Percentiles rank a stretch among this genome's conserved stretches.
These are phyloP conservation scores for Climacteris rufus DNA, from an alignment of 2,113 vertebrate genomes.

Conservation along the genomic window DNA sequence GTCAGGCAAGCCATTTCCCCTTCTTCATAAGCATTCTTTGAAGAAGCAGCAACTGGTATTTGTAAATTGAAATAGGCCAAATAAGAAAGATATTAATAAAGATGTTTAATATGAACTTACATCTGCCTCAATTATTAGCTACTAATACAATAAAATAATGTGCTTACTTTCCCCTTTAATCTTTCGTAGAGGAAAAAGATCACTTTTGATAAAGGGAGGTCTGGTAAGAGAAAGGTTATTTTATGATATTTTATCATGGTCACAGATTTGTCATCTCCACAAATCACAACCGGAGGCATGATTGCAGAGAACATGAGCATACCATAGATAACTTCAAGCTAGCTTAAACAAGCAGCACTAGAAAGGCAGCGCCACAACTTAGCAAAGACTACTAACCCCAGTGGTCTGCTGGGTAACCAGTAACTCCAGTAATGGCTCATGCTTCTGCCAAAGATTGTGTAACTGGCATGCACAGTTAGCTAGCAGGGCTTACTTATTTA, in stretches of 20 bases:
- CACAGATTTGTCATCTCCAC: background rate
- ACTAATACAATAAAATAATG: background rate
- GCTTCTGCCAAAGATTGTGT: background rate
- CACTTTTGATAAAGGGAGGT: background rate
- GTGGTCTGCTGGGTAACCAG: background rate
- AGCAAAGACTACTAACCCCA: background rate
- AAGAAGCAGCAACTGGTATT: background rate
- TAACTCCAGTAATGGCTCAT: background rate
- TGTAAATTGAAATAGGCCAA: background rate
- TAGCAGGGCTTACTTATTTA: background rate
- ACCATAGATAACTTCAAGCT: background rate
- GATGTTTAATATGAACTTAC: background rate
- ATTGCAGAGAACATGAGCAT: background rate
- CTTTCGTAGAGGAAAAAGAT: background rate
- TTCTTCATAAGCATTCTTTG: background rate
- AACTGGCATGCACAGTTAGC: background rate
- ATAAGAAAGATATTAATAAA: background rate
- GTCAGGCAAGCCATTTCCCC: background rate
- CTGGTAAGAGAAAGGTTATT: background rate
- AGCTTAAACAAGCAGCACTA: background rate
- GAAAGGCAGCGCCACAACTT: background rate
- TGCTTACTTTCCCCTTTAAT: background rate
- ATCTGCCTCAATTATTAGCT: background rate
- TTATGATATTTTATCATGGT: background rate
- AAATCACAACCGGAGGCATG: background rate